phyloP scores from a whole-genome alignment of 1,140 invertebrate genomes.

The Macrobrachium rosenbergii region DNA sequence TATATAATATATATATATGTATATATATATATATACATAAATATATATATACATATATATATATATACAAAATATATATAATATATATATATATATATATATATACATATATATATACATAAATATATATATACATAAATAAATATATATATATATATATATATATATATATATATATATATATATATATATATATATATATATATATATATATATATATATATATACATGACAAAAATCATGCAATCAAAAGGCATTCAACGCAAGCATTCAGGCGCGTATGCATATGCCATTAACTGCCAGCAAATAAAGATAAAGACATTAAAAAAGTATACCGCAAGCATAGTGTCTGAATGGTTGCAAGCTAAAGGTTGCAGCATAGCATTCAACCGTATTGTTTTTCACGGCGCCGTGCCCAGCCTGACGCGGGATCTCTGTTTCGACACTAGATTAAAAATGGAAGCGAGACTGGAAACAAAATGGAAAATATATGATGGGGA shows the following conservation, averaged over 20 bases:
- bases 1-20: constrained; percentile 9
- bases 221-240: not conserved
- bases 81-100: constrained; percentile 41
- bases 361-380: too few relatives aligned
- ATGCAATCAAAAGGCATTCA: not conserved
- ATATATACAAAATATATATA: constrained; percentile 28
- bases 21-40: constrained; percentile 4
- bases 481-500: too few relatives aligned
- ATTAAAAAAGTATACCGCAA: too few relatives aligned
- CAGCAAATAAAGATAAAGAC: too few relatives aligned
- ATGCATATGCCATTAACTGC: too few relatives aligned
- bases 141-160: constrained; percentile 8
- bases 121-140: constrained; percentile 19
- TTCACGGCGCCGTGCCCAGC: too few relatives aligned
- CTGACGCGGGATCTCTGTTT: too few relatives aligned
- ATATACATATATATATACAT: constrained; percentile 20
- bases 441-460: too few relatives aligned
- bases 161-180: constrained; percentile 25
- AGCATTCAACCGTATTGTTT: too few relatives aligned
- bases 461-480: too few relatives aligned
- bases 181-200: constrained; percentile 27
- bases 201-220: constrained; percentile 12
- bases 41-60: constrained; percentile 29
- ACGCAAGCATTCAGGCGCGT: too few relatives aligned
- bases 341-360: too few relatives aligned